Evolutionary conservation across 2,113 vertebrate genomes (phyloP), one percentile per base, ranked within the genome.

Genomic region (Pseudolaguvia tuberculata): DNA sequence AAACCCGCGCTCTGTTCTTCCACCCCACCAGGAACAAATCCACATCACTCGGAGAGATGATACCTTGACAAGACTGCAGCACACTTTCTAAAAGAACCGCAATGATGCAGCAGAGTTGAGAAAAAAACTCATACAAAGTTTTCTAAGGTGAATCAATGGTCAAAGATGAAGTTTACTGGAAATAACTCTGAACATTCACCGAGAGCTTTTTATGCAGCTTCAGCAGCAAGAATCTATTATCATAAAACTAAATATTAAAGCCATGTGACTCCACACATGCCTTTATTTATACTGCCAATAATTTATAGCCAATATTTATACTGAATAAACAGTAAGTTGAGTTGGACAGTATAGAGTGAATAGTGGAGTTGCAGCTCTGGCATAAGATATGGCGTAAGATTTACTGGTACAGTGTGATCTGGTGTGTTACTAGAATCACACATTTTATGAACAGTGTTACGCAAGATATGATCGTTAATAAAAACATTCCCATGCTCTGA

Each of bases 401-500:
- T 3, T 35, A 6, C 3, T 35, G 3, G 31, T 35, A 35, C 31
- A 35, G 31, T 35, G 31, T 35, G 31, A 35, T 35, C 31, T 6
- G 31, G 31, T 35, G 6, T 35, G 31, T 35, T 35, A 35, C 31
- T 3, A 3, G 3, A 35, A 35, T 35, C 31, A 35, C 31, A 35
- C 3, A 4, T 3, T 35, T 3, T 35, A 35, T 6, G 31, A 3
- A 4, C 31, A 35, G 6, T 6, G 3, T 35, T 35, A 35, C 31
- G 3, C 31, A 35, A 84, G 68, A 71, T 50, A 58, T 53, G 79
- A 82, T 76, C 69, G 72, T 79, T 72, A 47, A 61, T 58, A 23
- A 74, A 79, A 78, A 39, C 47, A 12, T 11, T 27, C 23, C 70
- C 42, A 59, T 20, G 63, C 50, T 31, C 72, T 18, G 25, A 52